These are phyloP conservation scores for Xenentodon cancila DNA, from an alignment of 2,797 vertebrate genomes.

Conservation along the genomic window DNA sequence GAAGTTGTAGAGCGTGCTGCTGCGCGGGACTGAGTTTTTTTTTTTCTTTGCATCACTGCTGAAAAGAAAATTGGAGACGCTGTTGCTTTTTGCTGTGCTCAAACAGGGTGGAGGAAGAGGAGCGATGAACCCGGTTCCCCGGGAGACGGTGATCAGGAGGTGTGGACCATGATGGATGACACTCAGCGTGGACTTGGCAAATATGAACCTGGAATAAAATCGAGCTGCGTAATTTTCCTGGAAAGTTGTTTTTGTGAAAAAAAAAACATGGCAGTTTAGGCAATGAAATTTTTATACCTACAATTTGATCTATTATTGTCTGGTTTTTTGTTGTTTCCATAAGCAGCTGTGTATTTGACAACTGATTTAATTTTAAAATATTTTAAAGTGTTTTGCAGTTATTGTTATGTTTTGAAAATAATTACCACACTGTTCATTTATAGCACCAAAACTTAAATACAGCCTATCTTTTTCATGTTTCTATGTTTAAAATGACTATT, in stretches of 20 bases:
- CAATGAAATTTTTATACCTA: not conserved
- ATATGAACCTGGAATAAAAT: conserved; percentile 67
- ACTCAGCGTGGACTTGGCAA: conserved; percentile 52
- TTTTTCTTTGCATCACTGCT: conserved; percentile 43
- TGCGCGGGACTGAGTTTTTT: conserved; percentile 74
- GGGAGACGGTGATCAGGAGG: conserved; percentile 69
- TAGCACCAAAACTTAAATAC: no score
- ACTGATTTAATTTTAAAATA: no score
- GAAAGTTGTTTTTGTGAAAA: conserved; percentile 31
- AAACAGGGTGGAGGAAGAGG: conserved; percentile 53
- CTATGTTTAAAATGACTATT: no score
- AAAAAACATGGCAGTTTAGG: not conserved
- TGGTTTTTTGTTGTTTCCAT: not conserved
- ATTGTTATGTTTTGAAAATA: no score
- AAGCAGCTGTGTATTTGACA: no score
- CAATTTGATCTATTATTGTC: not conserved
- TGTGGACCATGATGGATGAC: conserved; percentile 59
- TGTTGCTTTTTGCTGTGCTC: conserved; percentile 65
- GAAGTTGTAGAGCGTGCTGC: conserved; percentile 87
- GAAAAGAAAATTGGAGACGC: conserved; percentile 80
- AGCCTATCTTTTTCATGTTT: no score
- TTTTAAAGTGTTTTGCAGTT: no score
- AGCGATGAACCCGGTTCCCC: conserved; percentile 74
- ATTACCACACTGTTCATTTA: no score
- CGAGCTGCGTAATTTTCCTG: conserved; percentile 42